A percentile compares a stretch with the other conserved stretches of the same genome.
Conservation (phyloP, 2,113 vertebrate genomes). For the Mionectes macconnelli region DNA sequence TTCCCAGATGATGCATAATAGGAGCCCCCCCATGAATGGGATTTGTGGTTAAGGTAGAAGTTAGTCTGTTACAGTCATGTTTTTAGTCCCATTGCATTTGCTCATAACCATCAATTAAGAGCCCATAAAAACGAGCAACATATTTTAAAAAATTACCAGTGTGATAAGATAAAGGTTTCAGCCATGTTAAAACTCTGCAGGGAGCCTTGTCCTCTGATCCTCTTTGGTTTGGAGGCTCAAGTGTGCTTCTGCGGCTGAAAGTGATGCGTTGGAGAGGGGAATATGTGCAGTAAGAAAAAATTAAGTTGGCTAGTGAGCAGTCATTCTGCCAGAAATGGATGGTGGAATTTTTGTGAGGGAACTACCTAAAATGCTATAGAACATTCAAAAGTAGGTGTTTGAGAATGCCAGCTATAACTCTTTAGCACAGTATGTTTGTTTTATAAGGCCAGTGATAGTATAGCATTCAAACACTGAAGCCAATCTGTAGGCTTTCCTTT, state of each 20-base stretch:
- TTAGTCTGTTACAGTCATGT: neutral
- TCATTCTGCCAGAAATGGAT: neutral
- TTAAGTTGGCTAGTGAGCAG: neutral
- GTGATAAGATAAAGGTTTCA: neutral
- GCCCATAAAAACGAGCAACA: neutral
- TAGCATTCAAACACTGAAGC: neutral
- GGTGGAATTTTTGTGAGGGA: neutral
- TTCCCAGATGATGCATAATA: neutral
- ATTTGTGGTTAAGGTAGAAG: neutral
- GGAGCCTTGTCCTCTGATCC: neutral
- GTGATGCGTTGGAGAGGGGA: neutral
- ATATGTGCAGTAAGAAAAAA: neutral
- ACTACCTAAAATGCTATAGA: neutral
- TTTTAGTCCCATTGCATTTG: neutral
- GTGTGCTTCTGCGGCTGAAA: neutral
- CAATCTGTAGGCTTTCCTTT: neutral
- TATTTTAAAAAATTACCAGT: neutral
- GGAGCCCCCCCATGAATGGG: neutral
- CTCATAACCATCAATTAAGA: neutral
- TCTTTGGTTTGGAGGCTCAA: neutral
- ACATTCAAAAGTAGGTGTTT: neutral
- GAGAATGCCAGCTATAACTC: neutral
- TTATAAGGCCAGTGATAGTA: neutral
- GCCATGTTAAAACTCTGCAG: neutral
- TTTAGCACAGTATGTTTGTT: neutral